Evolutionary conservation across 2,113 vertebrate species (phyloP), one percentile per base, ranked within the genome.

Genomic region (Paratilapia polleni): DNA sequence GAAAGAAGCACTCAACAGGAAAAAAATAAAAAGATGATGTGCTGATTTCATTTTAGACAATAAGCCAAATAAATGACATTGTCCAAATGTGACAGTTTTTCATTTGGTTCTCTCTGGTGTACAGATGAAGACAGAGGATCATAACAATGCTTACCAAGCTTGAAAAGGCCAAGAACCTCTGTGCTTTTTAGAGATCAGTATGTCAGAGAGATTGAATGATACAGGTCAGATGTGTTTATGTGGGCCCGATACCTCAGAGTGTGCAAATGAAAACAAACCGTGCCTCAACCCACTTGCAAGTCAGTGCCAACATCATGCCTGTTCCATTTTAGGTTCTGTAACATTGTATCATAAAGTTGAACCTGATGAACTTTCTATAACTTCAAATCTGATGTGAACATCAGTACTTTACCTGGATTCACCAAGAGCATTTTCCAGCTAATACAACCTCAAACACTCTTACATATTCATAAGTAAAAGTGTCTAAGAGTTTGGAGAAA

Each of bases 171-270:
- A 63, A 54, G 54, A 78, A 66, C 74, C 57, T 82, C 22, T 74
- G 74, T 43, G 75, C 75, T 85, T 86, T 84, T 70, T 78, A 85
- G 60, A 84, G 68, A 74, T 88, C 82, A 85, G 47, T 78, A 57
- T 81, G 79, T 86, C 85, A 90, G 47, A 85, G 81, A 85, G 81
- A 89, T 79, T 87, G 88, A 91, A 57, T 75, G 78, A 86, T 80
- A 68, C 36, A 78, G 86, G 86, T 86, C 86, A 62, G 52, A 84
- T 77, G 61, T 87, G 88, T 87, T 90, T 90, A 85, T 87, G 81
- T 49, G 79, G 74, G 66, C 58, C 26, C 59, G 10, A 75, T 85
- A 81, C 63, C 80, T 87, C 82, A 78, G 59, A 77, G 66, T 77
- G 66, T 78, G 77, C 70, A 77, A 87, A 89, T 85, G 77, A 90